Percentiles rank a stretch among this genome's conserved stretches.
Conservation (phyloP, 2,888 invertebrate species). For the Leptinotarsa juncta region DNA sequence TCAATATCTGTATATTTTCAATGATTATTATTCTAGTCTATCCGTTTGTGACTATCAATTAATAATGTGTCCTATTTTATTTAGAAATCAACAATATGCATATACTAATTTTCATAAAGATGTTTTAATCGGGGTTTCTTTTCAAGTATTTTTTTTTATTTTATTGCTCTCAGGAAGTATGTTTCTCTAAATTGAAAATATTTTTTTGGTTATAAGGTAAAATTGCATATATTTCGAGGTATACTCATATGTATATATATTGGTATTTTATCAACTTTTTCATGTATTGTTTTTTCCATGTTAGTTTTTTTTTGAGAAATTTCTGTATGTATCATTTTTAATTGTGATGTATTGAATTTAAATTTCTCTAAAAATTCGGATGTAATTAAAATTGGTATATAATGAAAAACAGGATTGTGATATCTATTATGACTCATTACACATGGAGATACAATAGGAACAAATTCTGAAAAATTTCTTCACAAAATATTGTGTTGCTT, state of each 20-base stretch:
- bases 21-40: slow-evolving; percentile 40
- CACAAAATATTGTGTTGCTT: no score
- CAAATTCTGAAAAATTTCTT: no score
- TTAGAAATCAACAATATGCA: slow-evolving; percentile 12
- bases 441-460: no score
- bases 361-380: not conserved
- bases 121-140: slow-evolving; percentile 13
- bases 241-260: slow-evolving; percentile 7
- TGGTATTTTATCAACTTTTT: slow-evolving; percentile 7
- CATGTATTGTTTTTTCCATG: not conserved
- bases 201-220: slow-evolving; percentile 7
- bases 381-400: not conserved
- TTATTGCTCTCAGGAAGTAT: not conserved
- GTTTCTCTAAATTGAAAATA: slow-evolving; percentile 9
- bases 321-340: not conserved
- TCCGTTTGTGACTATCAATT: slow-evolving; percentile 37
- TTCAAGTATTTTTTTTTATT: slow-evolving; percentile 1
- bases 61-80: slow-evolving; percentile 28
- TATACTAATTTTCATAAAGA: slow-evolving; percentile 14
- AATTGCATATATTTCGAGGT: not conserved
- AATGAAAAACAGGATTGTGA: no score
- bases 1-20: slow-evolving; percentile 40
- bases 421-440: no score
- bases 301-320: not conserved
- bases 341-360: not conserved